Evolutionary conservation across 2,113 vertebrate species (phyloP), one percentile per base, ranked within the genome.

Genomic region (Cettia cetti): DNA sequence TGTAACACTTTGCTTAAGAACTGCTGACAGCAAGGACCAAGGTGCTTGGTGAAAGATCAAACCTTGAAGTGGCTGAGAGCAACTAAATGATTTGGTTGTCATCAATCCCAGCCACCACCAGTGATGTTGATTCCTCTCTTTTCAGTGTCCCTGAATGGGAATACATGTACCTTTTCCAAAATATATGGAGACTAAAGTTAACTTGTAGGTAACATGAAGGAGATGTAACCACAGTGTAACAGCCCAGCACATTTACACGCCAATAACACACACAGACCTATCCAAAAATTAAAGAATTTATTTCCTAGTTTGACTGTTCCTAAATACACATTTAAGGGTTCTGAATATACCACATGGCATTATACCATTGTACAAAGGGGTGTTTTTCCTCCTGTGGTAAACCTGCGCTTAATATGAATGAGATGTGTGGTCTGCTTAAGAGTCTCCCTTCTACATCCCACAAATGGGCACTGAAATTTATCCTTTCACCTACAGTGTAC

Each of bases 401-500:
- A 65, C 13, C 42, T 72, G 47, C 7, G 72, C 9, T 28, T 91
- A 95, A 85, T 11, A 23, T 44, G 40, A 77, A 65, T 60, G 49
- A 74, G 90, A 35, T 4, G 5, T 33, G 13, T 42, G 11, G 4
- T 96, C 49, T 96, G 44, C 50, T 52, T 30, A 84, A 57, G 82
- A 56, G 65, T 83, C 27, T 81, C 22, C 50, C 50, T 15, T 31
- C 15, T 11, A 19, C 23, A 42, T 17, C 54, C 26, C 47, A 96
- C 93, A 91, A 20, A 95, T 63, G 30, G 72, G 68, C 50, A 42
- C 4, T 82, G 37, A 53, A 76, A 91, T 10, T 90, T 59, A 52
- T 42, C 60, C 71, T 93, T 59, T 92, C 19, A 37, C 91, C 93
- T 44, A 53, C 82, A 96, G 75, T 84, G 84, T 87, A 56, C 59